phyloP scores from a whole-genome alignment of 2,888 invertebrate genomes.

The Rotaria socialis region DNA sequence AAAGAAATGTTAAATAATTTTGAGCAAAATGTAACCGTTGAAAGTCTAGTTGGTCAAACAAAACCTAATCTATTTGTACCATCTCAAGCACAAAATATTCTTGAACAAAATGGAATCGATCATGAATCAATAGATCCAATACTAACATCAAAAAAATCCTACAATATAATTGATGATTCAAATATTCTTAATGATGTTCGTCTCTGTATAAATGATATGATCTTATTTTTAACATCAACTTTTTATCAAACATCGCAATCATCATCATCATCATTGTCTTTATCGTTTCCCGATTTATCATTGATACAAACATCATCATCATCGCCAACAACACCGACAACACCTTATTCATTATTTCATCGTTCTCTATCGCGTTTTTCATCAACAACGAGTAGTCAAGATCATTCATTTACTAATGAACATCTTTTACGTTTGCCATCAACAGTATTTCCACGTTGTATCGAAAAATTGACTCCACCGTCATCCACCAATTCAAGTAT shows the following conservation, averaged over 20 bases:
- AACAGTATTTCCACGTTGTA: neutral
- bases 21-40: constrained; percentile 52
- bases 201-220: constrained; percentile 28
- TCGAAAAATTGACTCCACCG: constrained; percentile 10
- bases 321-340: neutral
- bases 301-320: neutral
- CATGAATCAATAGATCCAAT: neutral
- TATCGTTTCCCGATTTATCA: neutral
- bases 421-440: neutral
- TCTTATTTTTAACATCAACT: constrained; percentile 20
- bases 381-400: neutral
- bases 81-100: neutral
- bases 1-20: constrained; percentile 66
- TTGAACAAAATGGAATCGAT: neutral
- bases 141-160: neutral
- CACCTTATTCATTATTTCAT: constrained; percentile 25
- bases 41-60: constrained; percentile 20
- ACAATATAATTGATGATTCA: neutral
- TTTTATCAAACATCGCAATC: constrained; percentile 7
- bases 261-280: neutral
- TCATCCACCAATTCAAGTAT: neutral
- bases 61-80: neutral
- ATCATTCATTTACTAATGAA: neutral
- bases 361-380: constrained; percentile 24
- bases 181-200: constrained; percentile 6